Base-by-base conservation (phyloP, 1,140 invertebrate genomes). In the Lucilia sericata region DNA sequence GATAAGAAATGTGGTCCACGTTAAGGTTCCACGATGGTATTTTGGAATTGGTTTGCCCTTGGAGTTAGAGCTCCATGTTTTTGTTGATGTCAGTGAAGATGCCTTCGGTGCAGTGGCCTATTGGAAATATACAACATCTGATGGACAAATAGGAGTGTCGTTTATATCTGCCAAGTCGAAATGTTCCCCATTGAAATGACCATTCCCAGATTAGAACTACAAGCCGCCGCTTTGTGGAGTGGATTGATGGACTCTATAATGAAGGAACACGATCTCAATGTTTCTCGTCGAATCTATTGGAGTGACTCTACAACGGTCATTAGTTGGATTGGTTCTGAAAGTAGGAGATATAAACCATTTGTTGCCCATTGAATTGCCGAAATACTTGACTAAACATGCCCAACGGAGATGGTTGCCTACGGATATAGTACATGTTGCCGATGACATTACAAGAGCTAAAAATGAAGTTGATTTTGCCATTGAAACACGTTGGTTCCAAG, bases 251-350 rank as follows among this genome's bases (percentile, higher is more conserved):
- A 21, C 65, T 5, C 65, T 8, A 70, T 70, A 17, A 21, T 19
- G 19, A 70, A 70, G n/a, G 65, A 70, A 70, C 65, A 70, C n/a
- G 8, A 17, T 10, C 17, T 70, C n/a, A 70, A 70, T 8, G 65
- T 70, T 70, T 70, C n/a, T 19, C 65, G 65, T 70, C 65, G 65
- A 70, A 70, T 70, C 19, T 70, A 1, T 21, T 70, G 65, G 65
- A 70, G n/a, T 70, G 65, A 70, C 19, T 70, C 65, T 70, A 19
- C 65, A 70, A 70, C 65, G 1, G 42, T 2, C 42, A 42, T 42
- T 42, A 42, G 42, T 7, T 42, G 42, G 42, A 42, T 42, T 42
- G 42, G 42, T 42, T 42, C 42, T 42, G 42, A 42, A 42, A 42
- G 42, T 10, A 30, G 10, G 42, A 42, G 5, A 42, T 42, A 42